Evolutionary conservation across 2,797 vertebrate species (phyloP).

Genomic region (Acanthurus leucopareius): DNA sequence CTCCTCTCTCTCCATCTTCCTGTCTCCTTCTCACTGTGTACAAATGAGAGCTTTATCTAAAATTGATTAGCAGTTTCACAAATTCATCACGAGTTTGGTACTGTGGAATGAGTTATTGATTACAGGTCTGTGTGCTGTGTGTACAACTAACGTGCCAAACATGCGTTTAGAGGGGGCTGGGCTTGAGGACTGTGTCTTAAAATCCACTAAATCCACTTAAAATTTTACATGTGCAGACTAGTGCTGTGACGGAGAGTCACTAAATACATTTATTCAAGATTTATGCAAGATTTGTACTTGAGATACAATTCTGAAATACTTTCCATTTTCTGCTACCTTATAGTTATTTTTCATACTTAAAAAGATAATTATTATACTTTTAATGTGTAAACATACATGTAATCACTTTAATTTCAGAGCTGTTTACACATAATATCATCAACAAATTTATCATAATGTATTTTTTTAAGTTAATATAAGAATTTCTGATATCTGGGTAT

Average conservation of each 20-base stretch:
- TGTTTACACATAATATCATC: background rate
- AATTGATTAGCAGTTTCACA: constrained; percentile 53
- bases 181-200: background rate
- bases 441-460: background rate
- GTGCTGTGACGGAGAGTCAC: background rate
- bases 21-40: constrained; percentile 1
- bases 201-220: background rate
- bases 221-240: background rate
- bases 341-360: no score
- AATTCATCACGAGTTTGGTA: constrained; percentile 45
- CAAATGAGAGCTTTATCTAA: constrained; percentile 37
- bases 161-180: background rate
- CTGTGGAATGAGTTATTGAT: constrained; percentile 65
- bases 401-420: background rate
- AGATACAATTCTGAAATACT: background rate
- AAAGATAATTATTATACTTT: no score
- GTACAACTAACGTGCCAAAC: constrained; percentile 25
- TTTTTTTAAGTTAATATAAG: background rate
- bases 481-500: no score
- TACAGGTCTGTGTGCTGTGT: constrained; percentile 1
- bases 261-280: no score
- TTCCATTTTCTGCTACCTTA: background rate
- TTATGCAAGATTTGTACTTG: no score
- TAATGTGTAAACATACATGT: no score
- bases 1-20: constrained; percentile 9